Percentiles rank a stretch among this genome's conserved stretches.
Evolutionary conservation across 2,113 vertebrate species (phyloP).

Genomic region (Gallinago jamesoni): DNA sequence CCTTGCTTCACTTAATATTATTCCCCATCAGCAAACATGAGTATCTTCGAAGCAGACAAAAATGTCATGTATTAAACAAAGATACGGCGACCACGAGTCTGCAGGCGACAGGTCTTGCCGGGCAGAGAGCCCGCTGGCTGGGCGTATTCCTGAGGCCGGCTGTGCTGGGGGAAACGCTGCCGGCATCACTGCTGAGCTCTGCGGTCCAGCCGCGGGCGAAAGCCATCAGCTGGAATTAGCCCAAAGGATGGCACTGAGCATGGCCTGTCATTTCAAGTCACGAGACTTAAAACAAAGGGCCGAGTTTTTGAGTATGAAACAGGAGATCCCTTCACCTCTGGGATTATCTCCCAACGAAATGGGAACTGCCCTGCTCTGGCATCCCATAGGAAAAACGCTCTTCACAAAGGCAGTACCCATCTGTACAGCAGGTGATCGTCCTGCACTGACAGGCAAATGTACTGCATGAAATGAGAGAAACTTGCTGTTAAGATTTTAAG

Average conservation of each 20-base stretch:
- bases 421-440: neutral
- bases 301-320: neutral
- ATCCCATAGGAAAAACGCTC: neutral
- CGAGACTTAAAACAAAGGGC: neutral
- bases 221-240: neutral
- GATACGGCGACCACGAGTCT: neutral
- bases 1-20: neutral
- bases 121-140: neutral
- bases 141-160: neutral
- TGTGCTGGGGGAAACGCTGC: neutral
- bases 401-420: neutral
- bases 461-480: neutral
- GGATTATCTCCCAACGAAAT: neutral
- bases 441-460: rapidly evolving
- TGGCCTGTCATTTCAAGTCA: neutral
- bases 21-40: neutral
- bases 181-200: neutral
- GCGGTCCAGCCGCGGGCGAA: rapidly evolving
- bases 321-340: neutral
- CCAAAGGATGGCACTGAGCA: neutral
- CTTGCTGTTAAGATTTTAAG: neutral
- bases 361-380: neutral
- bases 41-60: neutral
- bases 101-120: neutral
- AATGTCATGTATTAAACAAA: neutral